Evolutionary conservation across 2,113 vertebrate species (phyloP).

Genomic region (Hyla sarda): DNA sequence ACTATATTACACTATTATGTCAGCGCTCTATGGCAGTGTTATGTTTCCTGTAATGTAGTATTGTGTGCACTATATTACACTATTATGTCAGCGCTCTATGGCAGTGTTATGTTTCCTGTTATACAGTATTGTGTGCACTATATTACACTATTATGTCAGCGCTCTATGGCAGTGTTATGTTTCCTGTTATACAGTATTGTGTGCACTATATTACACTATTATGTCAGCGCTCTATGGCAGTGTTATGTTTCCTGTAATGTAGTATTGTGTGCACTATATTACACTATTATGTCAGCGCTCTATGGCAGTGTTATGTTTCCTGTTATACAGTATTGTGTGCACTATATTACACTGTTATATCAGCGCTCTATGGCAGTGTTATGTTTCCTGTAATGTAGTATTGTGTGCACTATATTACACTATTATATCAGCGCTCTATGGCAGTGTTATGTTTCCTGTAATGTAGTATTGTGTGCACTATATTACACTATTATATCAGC

Average conservation of each 20-base stretch:
- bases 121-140: not conserved
- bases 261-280: no score
- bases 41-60: not conserved
- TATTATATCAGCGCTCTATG: no score
- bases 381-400: not conserved
- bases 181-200: no score
- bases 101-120: not conserved
- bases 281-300: no score
- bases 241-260: no score
- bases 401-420: not conserved
- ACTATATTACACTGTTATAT: not conserved
- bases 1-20: no score
- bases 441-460: no score
- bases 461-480: no score
- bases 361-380: not conserved
- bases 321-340: not conserved
- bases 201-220: not conserved
- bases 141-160: no score
- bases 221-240: not conserved
- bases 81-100: not conserved
- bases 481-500: not conserved
- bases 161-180: no score
- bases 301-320: not conserved
- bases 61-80: not conserved
- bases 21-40: not conserved